Percentiles rank a stretch among this genome's conserved stretches.
phyloP scores from a whole-genome alignment of 2,797 vertebrate species.

The Thalassophryne amazonica region DNA sequence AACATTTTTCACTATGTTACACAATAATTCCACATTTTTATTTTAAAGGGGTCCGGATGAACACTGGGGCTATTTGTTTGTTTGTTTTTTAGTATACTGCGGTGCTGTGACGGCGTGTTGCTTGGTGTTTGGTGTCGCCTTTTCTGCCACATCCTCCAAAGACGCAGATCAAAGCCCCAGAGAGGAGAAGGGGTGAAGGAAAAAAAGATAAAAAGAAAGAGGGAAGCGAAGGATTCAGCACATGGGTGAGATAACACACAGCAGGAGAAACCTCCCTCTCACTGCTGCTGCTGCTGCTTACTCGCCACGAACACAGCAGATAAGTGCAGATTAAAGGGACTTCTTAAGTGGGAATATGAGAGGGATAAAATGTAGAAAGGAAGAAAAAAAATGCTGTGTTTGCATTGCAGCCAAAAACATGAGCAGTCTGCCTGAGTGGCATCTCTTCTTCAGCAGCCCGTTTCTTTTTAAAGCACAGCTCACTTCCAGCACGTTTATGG shows the following conservation, averaged over 20 bases:
- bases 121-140: constrained; percentile 26
- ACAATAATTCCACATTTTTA: too few species aligned
- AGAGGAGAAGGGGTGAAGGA: constrained; percentile 18
- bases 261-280: constrained; percentile 41
- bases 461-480: too few species aligned
- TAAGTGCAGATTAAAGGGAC: constrained; percentile 54
- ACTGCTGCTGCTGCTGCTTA: constrained; percentile 31
- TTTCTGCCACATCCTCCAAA: constrained; percentile 26
- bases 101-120: constrained; percentile 17
- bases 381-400: background rate
- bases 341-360: constrained; percentile 27
- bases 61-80: constrained; percentile 10
- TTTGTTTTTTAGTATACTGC: constrained; percentile 58
- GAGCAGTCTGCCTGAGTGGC: background rate
- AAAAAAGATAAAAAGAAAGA: background rate
- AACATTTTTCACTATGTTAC: too few species aligned
- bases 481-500: too few species aligned
- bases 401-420: constrained; percentile 6
- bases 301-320: constrained; percentile 59
- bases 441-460: too few species aligned
- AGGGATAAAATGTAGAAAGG: constrained; percentile 1
- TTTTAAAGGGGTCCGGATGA: too few species aligned
- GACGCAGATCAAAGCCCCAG: constrained; percentile 45
- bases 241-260: constrained; percentile 39
- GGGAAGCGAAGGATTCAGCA: constrained; percentile 17